Conservation (phyloP, 2,113 vertebrate genomes). For the Macroglossus sobrinus region DNA sequence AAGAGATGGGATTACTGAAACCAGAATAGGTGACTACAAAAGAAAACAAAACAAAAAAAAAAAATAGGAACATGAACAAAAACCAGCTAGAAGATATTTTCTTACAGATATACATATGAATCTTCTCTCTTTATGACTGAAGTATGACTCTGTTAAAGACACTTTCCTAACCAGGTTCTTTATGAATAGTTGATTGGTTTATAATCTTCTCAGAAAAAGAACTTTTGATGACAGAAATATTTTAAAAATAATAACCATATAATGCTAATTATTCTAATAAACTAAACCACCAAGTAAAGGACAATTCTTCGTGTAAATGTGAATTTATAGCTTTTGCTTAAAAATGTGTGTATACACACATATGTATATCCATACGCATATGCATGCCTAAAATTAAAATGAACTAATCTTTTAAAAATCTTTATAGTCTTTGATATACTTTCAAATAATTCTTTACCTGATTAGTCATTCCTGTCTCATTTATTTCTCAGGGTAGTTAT, state of each 20-base stretch:
- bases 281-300: constrained; percentile 25
- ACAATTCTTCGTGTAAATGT: constrained; percentile 19
- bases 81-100: neutral
- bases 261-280: neutral
- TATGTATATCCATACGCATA: neutral
- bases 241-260: neutral
- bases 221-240: neutral
- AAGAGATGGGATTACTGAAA: constrained; percentile 6
- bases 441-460: constrained; percentile 55
- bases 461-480: constrained; percentile 5
- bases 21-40: neutral
- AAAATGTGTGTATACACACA: neutral
- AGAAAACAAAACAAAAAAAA: neutral
- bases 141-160: constrained; percentile 24
- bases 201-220: constrained; percentile 54
- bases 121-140: neutral
- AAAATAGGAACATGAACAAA: neutral
- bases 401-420: neutral
- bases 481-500: constrained; percentile 31
- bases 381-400: neutral
- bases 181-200: neutral
- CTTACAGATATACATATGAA: neutral
- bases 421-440: constrained; percentile 59
- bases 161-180: neutral
- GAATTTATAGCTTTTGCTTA: constrained; percentile 31